These are phyloP conservation scores for Mechanitis mazaeus DNA, from an alignment of 2,888 invertebrate genomes.

Conservation along the genomic window DNA sequence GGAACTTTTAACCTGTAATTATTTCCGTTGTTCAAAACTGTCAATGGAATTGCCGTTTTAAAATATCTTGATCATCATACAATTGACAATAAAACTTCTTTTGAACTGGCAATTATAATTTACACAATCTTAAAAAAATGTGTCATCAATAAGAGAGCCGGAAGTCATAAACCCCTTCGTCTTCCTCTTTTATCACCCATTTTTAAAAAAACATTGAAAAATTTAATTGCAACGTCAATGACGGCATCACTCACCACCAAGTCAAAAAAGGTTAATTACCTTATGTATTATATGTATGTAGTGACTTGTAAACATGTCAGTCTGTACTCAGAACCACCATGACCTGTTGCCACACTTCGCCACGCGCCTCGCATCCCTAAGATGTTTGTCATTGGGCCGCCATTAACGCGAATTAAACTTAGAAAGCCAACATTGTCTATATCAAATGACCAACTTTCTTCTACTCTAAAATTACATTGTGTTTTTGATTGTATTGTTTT, in stretches of 20 bases:
- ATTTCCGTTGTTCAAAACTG: conserved; percentile 25
- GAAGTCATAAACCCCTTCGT: too few relatives aligned
- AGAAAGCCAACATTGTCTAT: conserved; percentile 21
- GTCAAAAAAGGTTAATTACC: background rate
- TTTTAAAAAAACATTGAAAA: too few relatives aligned
- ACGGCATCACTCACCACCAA: too few relatives aligned
- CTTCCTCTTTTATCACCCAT: too few relatives aligned
- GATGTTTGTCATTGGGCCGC: conserved; percentile 11
- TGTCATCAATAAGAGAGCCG: too few relatives aligned
- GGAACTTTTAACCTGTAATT: conserved; percentile 42
- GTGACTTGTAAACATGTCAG: conserved; percentile 12
- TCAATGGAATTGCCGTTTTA: too few relatives aligned
- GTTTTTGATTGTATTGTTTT: conserved; percentile 7
- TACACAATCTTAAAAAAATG: too few relatives aligned
- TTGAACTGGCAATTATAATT: too few relatives aligned
- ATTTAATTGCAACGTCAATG: too few relatives aligned
- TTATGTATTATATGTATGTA: background rate
- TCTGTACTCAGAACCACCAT: conserved; percentile 16
- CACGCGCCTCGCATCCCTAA: conserved; percentile 19
- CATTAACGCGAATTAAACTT: conserved; percentile 18
- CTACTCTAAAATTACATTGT: conserved; percentile 16
- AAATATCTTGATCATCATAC: too few relatives aligned
- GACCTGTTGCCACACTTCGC: conserved; percentile 16
- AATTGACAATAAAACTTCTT: too few relatives aligned
- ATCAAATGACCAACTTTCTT: conserved; percentile 19